Evolutionary conservation across 1,140 invertebrate species (phyloP).

Genomic region (Charaxes varanes): DNA sequence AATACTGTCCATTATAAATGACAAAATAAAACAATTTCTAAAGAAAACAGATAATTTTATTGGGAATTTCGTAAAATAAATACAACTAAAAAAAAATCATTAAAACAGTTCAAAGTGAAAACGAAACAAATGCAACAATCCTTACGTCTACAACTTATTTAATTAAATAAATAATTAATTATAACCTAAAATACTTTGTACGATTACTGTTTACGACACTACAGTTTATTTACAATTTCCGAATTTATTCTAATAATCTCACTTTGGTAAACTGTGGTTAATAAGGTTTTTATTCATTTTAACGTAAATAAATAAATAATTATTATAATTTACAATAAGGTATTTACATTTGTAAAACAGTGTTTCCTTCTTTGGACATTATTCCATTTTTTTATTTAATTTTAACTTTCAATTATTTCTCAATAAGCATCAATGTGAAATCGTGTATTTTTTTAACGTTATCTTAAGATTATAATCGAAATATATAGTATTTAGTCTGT

Average conservation of each 20-base stretch:
- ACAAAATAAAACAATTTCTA: slow-evolving; percentile 28
- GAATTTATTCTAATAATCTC: slow-evolving; percentile 70
- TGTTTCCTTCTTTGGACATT: too few relatives aligned
- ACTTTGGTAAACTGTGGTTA: slow-evolving; percentile 76
- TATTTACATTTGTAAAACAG: too few relatives aligned
- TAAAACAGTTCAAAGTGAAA: slow-evolving; percentile 49
- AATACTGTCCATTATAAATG: too few relatives aligned
- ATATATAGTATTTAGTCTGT: too few relatives aligned
- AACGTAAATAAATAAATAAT: slow-evolving; percentile 14
- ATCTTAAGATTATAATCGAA: too few relatives aligned
- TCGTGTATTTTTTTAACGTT: too few relatives aligned
- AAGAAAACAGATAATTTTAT: slow-evolving; percentile 66
- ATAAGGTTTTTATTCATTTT: slow-evolving; percentile 26
- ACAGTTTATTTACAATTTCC: slow-evolving; percentile 32
- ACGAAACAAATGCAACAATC: slow-evolving; percentile 68
- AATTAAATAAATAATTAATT: slow-evolving; percentile 60
- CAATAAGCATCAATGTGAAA: background rate
- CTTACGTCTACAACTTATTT: slow-evolving; percentile 36
- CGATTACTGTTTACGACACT: slow-evolving; percentile 31
- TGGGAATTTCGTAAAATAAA: slow-evolving; percentile 54
- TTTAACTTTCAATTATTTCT: background rate
- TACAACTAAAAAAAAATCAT: slow-evolving; percentile 57
- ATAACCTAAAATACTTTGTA: slow-evolving; percentile 68
- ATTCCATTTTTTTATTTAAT: too few relatives aligned
- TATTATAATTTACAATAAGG: slow-evolving; percentile 15